Percentiles rank a stretch among this genome's conserved stretches.
Evolutionary conservation across 1,140 invertebrate species (phyloP).

Genomic region (Euura saliciscinereae): DNA sequence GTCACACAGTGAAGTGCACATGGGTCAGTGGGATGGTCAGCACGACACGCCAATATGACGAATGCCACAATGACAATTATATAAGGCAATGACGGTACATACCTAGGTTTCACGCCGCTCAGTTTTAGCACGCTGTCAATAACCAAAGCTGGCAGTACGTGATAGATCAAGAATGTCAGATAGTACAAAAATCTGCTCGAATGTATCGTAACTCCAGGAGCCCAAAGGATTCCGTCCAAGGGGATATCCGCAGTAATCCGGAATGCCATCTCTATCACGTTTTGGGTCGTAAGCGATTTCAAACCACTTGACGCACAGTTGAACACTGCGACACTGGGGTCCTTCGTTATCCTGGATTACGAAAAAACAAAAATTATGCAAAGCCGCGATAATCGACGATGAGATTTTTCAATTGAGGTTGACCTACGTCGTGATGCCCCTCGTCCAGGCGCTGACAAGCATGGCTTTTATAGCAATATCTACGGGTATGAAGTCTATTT

Average conservation of each 20-base stretch:
- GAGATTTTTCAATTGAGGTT: neutral
- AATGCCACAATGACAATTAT: no score
- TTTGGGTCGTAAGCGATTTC: conserved; percentile 71
- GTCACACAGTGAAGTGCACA: no score
- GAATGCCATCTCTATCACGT: conserved; percentile 64
- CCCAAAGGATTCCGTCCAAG: conserved; percentile 73
- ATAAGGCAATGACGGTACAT: conserved; percentile 44
- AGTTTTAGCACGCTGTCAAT: conserved; percentile 69
- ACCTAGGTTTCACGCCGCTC: conserved; percentile 75
- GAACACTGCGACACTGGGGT: conserved; percentile 64
- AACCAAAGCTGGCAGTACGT: conserved; percentile 73
- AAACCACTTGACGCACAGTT: conserved; percentile 70
- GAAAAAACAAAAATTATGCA: conserved; percentile 1
- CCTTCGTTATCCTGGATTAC: conserved; percentile 42
- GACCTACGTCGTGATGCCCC: conserved; percentile 67
- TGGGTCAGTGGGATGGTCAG: no score
- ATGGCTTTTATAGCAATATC: conserved; percentile 85
- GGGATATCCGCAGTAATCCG: conserved; percentile 63
- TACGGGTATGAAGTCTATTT: conserved; percentile 84
- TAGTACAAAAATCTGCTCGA: conserved; percentile 60
- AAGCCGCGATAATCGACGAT: neutral
- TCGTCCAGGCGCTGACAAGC: conserved; percentile 76
- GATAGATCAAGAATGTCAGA: conserved; percentile 65
- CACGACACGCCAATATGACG: no score
- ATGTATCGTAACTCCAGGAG: conserved; percentile 62